Evolutionary conservation across 2,113 vertebrate species (phyloP), one percentile per base, ranked within the genome.

Genomic region (Eleginops maclovinus): DNA sequence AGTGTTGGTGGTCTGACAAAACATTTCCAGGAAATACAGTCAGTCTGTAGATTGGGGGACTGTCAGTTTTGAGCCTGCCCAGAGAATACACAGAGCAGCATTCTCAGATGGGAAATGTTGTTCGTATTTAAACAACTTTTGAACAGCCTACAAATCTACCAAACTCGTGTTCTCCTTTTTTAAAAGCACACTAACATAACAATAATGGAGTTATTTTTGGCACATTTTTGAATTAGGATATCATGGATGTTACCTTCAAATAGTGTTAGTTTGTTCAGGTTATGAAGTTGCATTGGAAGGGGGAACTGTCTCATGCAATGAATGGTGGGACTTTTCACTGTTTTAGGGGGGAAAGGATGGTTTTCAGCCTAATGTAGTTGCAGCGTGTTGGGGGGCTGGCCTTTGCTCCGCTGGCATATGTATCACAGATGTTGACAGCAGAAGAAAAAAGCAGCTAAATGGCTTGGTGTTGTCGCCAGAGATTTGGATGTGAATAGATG

Each of bases 401-500:
- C 73, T 24, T 17, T 40, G 50, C 9, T 44, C 31, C 16, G 9
- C 24, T 31, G 40, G 7, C 19, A 16, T 13, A 51, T 72, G 66
- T 72, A 63, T 82, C 72, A 53, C 54, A 58, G 73, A 50, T 61
- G 65, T 68, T 17, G 24, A 22, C 50, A 55, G 56, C 72, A 17
- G 64, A 58, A 51, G 63, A 79, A 61, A 41, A 75, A 67, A 68
- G 67, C 60, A 1, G 70, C 74, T 31, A 53, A 74, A 77, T 71
- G 2, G 19, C 63, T 83, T 47, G 26, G 54, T 12, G 1, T 55
- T 44, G 62, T 83, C 69, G 61, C 59, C 5, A n/a, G 86, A 86
- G 86, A 82, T 82, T 87, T 81, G 80, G 72, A 67, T 62, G 50
- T 64, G 83, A 79, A 76, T 77, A 62, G 83, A 85, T 77, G 77